phyloP scores from a whole-genome alignment of 2,797 vertebrate species.

The Echeneis naucrates region DNA sequence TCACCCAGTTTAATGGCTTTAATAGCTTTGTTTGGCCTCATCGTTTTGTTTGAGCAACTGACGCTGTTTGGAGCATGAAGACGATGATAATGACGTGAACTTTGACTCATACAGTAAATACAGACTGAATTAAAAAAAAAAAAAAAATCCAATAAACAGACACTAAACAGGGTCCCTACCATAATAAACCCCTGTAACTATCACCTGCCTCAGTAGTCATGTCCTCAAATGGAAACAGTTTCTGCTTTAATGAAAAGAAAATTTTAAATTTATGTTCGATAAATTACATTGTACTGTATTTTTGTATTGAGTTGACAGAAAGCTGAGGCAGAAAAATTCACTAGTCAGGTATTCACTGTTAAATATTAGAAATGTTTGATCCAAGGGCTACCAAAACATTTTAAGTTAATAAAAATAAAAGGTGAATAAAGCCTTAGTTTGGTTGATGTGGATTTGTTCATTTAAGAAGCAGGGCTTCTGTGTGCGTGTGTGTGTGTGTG shows the following conservation, averaged over 20 bases:
- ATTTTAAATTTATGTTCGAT: no score
- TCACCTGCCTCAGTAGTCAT: constrained; percentile 28
- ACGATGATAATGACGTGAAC: constrained; percentile 60
- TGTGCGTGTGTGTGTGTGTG: no score
- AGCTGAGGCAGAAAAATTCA: background rate
- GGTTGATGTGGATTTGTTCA: background rate
- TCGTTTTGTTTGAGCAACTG: constrained; percentile 69
- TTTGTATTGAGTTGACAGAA: background rate
- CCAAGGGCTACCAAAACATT: background rate
- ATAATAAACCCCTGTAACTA: constrained; percentile 43
- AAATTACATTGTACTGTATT: background rate
- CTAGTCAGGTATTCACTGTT: no score
- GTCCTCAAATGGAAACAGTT: constrained; percentile 45
- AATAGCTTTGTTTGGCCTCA: constrained; percentile 64
- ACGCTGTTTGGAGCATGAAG: constrained; percentile 37
- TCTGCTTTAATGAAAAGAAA: no score
- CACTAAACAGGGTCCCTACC: constrained; percentile 9
- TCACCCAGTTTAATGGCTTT: constrained; percentile 40
- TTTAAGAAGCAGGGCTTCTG: background rate
- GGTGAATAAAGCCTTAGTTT: background rate
- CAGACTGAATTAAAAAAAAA: no score
- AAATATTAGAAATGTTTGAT: background rate
- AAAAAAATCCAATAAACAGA: constrained; percentile 49
- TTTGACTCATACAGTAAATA: constrained; percentile 41
- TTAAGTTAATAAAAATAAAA: background rate